Evolutionary conservation across 1,140 invertebrate species (phyloP).

Genomic region (Drosophila bipectinata): DNA sequence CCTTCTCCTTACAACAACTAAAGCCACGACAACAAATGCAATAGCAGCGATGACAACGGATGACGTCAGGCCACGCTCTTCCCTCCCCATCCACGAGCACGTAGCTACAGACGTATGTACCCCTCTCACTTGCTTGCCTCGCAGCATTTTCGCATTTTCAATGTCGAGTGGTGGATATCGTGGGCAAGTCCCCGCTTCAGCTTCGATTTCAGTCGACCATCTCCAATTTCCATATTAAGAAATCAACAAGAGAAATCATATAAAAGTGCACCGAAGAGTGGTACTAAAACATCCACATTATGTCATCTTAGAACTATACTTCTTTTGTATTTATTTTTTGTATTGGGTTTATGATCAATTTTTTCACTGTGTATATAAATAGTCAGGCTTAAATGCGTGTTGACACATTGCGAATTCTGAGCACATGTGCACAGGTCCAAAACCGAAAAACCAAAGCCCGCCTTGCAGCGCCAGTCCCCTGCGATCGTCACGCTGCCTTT

Average conservation of each 20-base stretch:
- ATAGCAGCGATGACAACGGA: slow-evolving; percentile 33
- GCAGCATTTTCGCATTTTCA: slow-evolving; percentile 35
- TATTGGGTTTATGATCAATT: not conserved
- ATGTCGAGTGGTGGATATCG: slow-evolving; percentile 44
- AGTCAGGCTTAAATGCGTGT: slow-evolving; percentile 24
- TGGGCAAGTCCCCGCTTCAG: slow-evolving; percentile 35
- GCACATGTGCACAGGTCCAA: slow-evolving; percentile 61
- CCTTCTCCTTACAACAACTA: slow-evolving; percentile 62
- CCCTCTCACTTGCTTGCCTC: slow-evolving; percentile 16
- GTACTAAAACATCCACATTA: too few relatives aligned
- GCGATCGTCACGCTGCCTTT: slow-evolving; percentile 22
- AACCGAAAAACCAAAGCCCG: slow-evolving; percentile 23
- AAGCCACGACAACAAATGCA: slow-evolving; percentile 17
- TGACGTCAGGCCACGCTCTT: slow-evolving; percentile 62
- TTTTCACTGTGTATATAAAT: slow-evolving; percentile 28
- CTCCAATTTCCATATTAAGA: slow-evolving; percentile 69
- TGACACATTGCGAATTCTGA: slow-evolving; percentile 50
- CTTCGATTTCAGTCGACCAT: slow-evolving; percentile 67
- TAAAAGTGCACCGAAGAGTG: slow-evolving; percentile 15
- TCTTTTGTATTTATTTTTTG: too few relatives aligned
- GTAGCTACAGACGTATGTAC: too few relatives aligned
- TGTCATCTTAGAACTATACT: too few relatives aligned
- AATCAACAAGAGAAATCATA: slow-evolving; percentile 64
- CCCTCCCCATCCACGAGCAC: not conserved
- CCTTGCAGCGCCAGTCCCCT: not conserved